Base-by-base conservation (phyloP, 2,113 vertebrate species). In the Cephalopterus ornatus region DNA sequence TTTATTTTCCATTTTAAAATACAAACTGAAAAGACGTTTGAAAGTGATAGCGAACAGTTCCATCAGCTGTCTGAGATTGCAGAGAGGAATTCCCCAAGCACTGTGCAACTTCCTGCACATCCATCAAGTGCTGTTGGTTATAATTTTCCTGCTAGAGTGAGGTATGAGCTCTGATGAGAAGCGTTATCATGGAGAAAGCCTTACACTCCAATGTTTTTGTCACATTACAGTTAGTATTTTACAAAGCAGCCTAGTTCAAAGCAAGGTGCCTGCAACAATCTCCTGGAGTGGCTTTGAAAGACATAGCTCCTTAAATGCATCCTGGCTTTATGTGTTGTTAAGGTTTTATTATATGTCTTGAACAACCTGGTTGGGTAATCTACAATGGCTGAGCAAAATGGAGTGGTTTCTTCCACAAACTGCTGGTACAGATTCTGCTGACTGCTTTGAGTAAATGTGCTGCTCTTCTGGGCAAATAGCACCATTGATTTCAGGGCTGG, bases 1-100 rank as follows among this genome's bases (percentile, higher is more conserved):
- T 76, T 71, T 55, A 80, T 84, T 95, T 95, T 95, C 35, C 3
- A 8, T 76, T 73, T 70, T 71, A 58, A 89, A 94, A 85, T 68
- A 78, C 91, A 82, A 55, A 32, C 27, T 70, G 65, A 32, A 74
- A 84, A 95, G 63, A 39, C 35, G 8, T 82, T 91, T 91, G 56
- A 81, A 92, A 96, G 72, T 71, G 59, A 55, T 81, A 89, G 21
- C 41, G 16, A 88, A 44, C 35, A 47, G 37, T 95, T 94, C 53
- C 33, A 55, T 95, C 88, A 93, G 42, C 67, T 94, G 55, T 85
- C 83, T 92, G 80, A 87, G 47, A 74, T 10, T 92, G 90, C 62
- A 76, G 55, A 73, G 50, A 84, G 72, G 68, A 88, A 96, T 95
- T 96, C 81, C 80, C 85, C 61, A 82, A 91, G 68, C 61, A 21